phyloP scores from a whole-genome alignment of 2,113 vertebrate genomes.

The Phodopus roborovskii region DNA sequence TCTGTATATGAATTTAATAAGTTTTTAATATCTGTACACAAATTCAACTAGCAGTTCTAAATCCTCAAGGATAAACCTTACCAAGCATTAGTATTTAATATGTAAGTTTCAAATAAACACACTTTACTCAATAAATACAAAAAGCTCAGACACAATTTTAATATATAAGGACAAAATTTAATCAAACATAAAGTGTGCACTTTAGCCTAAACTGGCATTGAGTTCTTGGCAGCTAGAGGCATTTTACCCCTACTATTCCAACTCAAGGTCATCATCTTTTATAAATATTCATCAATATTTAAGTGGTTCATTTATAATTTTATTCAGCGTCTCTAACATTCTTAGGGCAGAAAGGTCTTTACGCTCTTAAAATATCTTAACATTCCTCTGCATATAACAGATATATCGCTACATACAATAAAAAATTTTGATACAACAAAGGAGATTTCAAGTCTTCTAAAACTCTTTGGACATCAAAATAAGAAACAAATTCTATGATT shows the following conservation, averaged over 20 bases:
- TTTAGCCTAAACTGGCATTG: not conserved
- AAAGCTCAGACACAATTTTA: not conserved
- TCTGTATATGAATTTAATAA: not conserved
- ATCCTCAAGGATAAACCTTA: not conserved
- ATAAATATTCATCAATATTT: not conserved
- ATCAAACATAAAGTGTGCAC: not conserved
- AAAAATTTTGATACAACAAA: not conserved
- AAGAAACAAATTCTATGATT: not conserved
- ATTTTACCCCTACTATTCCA: not conserved
- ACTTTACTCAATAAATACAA: not conserved
- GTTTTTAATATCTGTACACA: not conserved
- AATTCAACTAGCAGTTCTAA: not conserved
- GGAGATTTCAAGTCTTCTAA: not conserved
- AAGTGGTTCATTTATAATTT: slow-evolving; percentile 9
- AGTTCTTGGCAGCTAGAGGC: not conserved
- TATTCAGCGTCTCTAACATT: not conserved
- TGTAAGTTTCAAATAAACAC: not conserved
- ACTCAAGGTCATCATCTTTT: not conserved
- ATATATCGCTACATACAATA: not conserved
- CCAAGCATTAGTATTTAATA: not conserved
- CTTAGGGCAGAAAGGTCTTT: not conserved
- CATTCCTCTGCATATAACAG: not conserved
- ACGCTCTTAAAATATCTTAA: not conserved
- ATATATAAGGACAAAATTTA: not conserved
- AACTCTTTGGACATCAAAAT: not conserved